Evolutionary conservation across 53 echinoderm and acorn worm species (phyloP).

Genomic region (Henricia sp.): DNA sequence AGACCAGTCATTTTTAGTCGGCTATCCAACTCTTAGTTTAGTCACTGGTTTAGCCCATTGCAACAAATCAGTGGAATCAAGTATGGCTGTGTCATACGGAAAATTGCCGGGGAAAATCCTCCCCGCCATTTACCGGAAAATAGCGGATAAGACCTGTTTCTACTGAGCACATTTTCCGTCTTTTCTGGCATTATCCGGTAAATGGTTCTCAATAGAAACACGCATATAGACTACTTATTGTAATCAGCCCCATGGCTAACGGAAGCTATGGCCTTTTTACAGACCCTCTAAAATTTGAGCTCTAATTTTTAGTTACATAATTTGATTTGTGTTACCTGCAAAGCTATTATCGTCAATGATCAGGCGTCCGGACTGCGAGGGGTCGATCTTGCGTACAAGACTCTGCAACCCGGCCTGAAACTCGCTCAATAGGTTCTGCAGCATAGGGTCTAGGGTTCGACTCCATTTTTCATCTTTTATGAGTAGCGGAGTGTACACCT

Average conservation of each 20-base stretch:
- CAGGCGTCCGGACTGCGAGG: conserved; percentile 70
- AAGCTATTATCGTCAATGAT: conserved; percentile 79
- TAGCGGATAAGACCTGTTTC: no score
- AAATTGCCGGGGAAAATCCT: no score
- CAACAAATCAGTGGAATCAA: no score
- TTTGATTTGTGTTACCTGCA: conserved; percentile 68
- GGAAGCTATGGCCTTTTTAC: no score
- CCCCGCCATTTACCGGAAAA: no score
- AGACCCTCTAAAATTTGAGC: not conserved
- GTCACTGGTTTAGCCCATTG: no score
- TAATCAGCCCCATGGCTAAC: not conserved
- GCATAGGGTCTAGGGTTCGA: conserved; percentile 91
- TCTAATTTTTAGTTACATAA: not conserved
- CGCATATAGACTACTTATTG: not conserved
- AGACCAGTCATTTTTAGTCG: no score
- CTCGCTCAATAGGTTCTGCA: conserved; percentile 95
- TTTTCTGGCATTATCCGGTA: no score
- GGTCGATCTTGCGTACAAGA: conserved; percentile 83
- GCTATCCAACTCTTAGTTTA: no score
- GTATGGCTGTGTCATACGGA: no score
- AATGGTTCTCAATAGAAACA: no score
- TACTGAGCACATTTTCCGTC: no score
- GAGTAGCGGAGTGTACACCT: conserved; percentile 94
- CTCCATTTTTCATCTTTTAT: conserved; percentile 98
- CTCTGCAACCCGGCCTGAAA: conserved; percentile 93